Conservation (phyloP, 2,888 invertebrate genomes). For the Eustalomyia histrio region DNA sequence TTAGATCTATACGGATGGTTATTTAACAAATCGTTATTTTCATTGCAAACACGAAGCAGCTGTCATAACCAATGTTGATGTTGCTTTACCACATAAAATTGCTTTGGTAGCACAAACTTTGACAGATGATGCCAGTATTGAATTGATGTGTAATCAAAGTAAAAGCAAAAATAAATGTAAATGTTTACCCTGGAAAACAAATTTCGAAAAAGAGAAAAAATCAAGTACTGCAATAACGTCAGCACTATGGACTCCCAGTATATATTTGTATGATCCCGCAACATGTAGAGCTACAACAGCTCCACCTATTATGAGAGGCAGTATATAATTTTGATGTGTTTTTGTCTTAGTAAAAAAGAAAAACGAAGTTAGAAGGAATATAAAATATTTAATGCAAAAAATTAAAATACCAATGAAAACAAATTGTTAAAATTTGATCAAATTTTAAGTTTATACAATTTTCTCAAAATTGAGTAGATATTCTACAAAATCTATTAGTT, state of each 20-base stretch:
- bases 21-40: conserved; percentile 75
- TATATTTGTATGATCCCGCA: conserved; percentile 72
- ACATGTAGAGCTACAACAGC: neutral
- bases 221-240: neutral
- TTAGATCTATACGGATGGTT: conserved; percentile 77
- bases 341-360: neutral
- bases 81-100: conserved; percentile 72
- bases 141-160: conserved; percentile 30
- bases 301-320: conserved; percentile 22
- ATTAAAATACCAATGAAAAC: conserved; percentile 30
- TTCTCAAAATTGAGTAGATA: conserved; percentile 14
- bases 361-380: neutral
- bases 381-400: neutral
- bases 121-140: conserved; percentile 49
- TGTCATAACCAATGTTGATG: conserved; percentile 74
- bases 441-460: conserved; percentile 14
- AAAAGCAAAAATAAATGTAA: conserved; percentile 46
- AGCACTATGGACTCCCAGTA: conserved; percentile 71
- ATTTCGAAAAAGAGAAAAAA: conserved; percentile 58
- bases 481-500: conserved; percentile 29
- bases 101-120: conserved; percentile 73
- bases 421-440: conserved; percentile 7
- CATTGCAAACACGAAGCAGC: conserved; percentile 73
- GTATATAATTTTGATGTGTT: conserved; percentile 21
- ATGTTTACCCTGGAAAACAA: conserved; percentile 64